Evolutionary conservation across 2,888 invertebrate species (phyloP), one percentile per base, ranked within the genome.

Genomic region (Oscheius onirici): DNA sequence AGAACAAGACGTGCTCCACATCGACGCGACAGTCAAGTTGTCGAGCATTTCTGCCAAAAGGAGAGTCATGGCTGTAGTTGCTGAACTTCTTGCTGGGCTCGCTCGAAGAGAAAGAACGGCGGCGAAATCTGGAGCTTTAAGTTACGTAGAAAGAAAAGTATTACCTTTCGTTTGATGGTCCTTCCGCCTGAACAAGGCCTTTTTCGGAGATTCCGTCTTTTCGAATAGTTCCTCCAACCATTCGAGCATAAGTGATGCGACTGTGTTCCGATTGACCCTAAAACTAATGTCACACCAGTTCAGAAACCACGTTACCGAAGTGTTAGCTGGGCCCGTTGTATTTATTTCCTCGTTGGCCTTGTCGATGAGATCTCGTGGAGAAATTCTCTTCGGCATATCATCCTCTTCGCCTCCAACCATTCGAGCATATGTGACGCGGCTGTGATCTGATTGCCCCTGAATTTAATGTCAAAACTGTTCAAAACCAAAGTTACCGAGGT

Each of bases 1-100:
- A 63, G 34, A 63, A 63, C n/a, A 63, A 24, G 24, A 63, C 49
- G 34, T 63, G 63, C n/a, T 63, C 63, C 8, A 63, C 63, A 49
- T 63, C 63, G 15, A 63, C 63, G 5, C 63, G 46, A 15, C 63
- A 46, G 26, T 63, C 63, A 20, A 63, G 63, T 26, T 46, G 63
- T 10, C 63, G 24, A 24, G 22, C 43, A 17, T 28, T 46, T 3
- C 15, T 26, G 22, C 49, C 24, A 20, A 63, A 63, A 46, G 63
- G 63, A 17, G 63, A 63, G 26, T 46, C 46, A 17, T 46, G 46
- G 46, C 10, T 8, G 54, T 55, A 55, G 24, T 20, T 20, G 46
- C 13, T 46, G 15, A 20, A 46, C 46, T 20, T 46, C 46, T 8
- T 11, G 20, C 3, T 46, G 15, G 3, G 46, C 5, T 15, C 46